phyloP scores from a whole-genome alignment of 2,888 invertebrate genomes.

The Rotaria macrura region DNA sequence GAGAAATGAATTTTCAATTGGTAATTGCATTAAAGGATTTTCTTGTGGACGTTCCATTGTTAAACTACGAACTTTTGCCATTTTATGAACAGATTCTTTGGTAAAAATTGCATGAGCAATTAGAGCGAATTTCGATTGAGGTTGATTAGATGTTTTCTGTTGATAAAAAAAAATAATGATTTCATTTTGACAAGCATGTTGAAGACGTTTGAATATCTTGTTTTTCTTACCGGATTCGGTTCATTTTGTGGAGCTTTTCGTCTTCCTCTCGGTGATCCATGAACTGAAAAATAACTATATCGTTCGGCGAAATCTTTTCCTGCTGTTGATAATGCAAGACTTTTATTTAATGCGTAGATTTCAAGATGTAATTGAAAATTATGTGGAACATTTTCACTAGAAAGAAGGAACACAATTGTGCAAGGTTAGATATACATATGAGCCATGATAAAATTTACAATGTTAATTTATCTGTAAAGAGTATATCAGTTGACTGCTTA shows the following conservation, averaged over 20 bases:
- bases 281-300: background rate
- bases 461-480: background rate
- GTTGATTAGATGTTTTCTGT: background rate
- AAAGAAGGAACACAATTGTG: background rate
- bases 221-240: background rate
- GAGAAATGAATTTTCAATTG: background rate
- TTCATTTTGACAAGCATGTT: background rate
- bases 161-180: background rate
- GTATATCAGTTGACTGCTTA: background rate
- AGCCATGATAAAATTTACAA: background rate
- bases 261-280: background rate
- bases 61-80: background rate
- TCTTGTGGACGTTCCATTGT: background rate
- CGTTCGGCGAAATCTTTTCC: background rate
- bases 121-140: background rate
- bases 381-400: constrained; percentile 7
- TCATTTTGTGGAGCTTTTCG: background rate
- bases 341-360: constrained; percentile 4
- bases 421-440: background rate
- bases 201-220: no score
- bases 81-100: background rate
- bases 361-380: background rate
- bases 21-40: constrained; percentile 6
- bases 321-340: background rate
- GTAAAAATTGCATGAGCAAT: background rate